Percentiles rank a stretch among this genome's conserved stretches.
Conservation (phyloP, 1,140 invertebrate species). For the Saccostrea glomerata region DNA sequence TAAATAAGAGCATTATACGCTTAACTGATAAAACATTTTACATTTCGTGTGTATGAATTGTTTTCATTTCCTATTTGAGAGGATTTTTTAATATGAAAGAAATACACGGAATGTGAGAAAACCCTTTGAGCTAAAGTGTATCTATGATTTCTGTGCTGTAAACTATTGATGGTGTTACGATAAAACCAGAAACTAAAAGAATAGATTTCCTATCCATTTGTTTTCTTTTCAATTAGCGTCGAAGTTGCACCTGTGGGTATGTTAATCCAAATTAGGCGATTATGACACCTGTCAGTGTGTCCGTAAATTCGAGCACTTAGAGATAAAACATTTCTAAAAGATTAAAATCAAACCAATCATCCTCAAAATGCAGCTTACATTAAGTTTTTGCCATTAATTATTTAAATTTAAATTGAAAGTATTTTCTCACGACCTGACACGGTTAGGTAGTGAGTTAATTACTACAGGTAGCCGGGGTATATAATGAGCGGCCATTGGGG, state of each 20-base stretch:
- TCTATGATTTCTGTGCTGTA: neutral
- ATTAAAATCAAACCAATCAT: slow-evolving; percentile 34
- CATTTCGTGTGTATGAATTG: no score
- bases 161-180: slow-evolving; percentile 10
- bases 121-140: neutral
- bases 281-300: slow-evolving; percentile 11
- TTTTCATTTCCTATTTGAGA: no score
- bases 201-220: neutral
- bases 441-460: neutral
- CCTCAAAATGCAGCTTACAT: neutral
- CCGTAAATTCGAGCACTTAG: neutral
- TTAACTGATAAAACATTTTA: no score
- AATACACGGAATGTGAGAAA: no score
- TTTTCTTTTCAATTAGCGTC: slow-evolving; percentile 24
- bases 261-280: neutral
- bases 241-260: neutral
- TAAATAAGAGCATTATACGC: no score
- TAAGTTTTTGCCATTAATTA: neutral
- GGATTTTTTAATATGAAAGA: no score
- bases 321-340: slow-evolving; percentile 18
- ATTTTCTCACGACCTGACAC: slow-evolving; percentile 1
- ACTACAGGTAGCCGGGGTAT: neutral
- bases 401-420: slow-evolving; percentile 30
- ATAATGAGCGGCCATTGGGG: neutral
- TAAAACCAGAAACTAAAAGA: neutral